A percentile compares a stretch with the other conserved stretches of the same genome.
Conservation (phyloP, 2,888 invertebrate genomes). For the Calephelis perditalis region DNA sequence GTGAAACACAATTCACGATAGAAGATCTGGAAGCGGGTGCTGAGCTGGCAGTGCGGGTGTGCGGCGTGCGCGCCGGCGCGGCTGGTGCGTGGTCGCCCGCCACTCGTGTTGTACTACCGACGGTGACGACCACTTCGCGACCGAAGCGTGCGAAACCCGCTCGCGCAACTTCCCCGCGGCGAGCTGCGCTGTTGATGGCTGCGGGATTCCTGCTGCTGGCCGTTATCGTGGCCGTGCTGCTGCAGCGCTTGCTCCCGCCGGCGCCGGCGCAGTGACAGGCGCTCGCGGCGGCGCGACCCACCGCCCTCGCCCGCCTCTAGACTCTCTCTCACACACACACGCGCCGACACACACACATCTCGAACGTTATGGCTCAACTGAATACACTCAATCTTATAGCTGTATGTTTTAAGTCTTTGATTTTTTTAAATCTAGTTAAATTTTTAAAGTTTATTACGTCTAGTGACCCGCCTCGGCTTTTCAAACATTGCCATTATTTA, state of each 20-base stretch:
- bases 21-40: conserved; percentile 85
- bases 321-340: conserved; percentile 21
- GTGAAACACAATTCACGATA: conserved; percentile 79
- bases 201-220: conserved; percentile 79
- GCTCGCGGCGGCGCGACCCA: conserved; percentile 55
- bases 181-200: conserved; percentile 81
- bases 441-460: too few species aligned
- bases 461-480: too few species aligned
- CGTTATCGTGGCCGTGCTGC: conserved; percentile 78
- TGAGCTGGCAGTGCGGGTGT: conserved; percentile 88
- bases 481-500: too few species aligned
- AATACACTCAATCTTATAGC: not conserved
- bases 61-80: conserved; percentile 84
- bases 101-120: conserved; percentile 70
- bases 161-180: conserved; percentile 73
- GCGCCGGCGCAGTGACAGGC: conserved; percentile 69
- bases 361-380: conserved; percentile 1
- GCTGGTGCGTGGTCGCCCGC: conserved; percentile 84
- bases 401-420: too few species aligned
- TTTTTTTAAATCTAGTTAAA: too few species aligned
- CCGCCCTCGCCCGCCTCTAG: conserved; percentile 57
- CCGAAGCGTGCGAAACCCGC: conserved; percentile 78
- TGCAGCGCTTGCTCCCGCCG: conserved; percentile 74
- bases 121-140: conserved; percentile 76
- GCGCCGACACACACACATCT: not conserved